phyloP scores from a whole-genome alignment of 2,113 vertebrate species.

The Melanerpes aurifrons region DNA sequence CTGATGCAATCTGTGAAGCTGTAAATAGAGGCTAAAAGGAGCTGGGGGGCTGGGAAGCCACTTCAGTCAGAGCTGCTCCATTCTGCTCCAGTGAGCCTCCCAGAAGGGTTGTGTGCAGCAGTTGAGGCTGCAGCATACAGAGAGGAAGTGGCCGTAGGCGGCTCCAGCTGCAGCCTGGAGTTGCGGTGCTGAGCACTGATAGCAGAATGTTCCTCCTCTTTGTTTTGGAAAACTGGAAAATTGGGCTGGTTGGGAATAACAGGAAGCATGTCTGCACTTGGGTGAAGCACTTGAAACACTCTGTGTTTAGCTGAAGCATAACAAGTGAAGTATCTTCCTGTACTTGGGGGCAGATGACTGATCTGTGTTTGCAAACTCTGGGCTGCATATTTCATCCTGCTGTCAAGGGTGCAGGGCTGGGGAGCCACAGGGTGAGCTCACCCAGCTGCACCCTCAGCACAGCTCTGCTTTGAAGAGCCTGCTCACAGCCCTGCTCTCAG shows the following conservation, averaged over 20 bases:
- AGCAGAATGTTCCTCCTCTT: slow-evolving; percentile 27
- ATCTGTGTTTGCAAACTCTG: neutral
- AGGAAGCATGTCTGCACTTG: slow-evolving; percentile 39
- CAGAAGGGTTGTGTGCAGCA: neutral
- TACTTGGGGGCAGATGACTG: neutral
- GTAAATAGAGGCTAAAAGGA: neutral
- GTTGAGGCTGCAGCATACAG: neutral
- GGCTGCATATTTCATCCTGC: neutral
- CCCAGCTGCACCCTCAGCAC: neutral
- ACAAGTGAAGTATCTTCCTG: slow-evolving; percentile 1
- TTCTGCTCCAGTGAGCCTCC: neutral
- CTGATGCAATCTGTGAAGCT: no score
- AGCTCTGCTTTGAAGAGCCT: neutral
- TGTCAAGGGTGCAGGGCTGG: neutral
- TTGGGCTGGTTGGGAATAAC: neutral
- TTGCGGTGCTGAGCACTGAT: neutral
- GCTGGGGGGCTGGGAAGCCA: neutral
- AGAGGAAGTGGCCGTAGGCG: slow-evolving; percentile 18
- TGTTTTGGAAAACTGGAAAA: slow-evolving; percentile 38
- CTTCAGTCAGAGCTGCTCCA: rapidly evolving
- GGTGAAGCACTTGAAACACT: neutral
- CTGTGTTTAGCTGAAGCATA: neutral
- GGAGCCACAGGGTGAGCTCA: neutral
- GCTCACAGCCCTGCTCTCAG: neutral
- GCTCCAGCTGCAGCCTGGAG: slow-evolving; percentile 4